phyloP scores from a whole-genome alignment of 2,797 vertebrate species.

The Capromys pilorides region DNA sequence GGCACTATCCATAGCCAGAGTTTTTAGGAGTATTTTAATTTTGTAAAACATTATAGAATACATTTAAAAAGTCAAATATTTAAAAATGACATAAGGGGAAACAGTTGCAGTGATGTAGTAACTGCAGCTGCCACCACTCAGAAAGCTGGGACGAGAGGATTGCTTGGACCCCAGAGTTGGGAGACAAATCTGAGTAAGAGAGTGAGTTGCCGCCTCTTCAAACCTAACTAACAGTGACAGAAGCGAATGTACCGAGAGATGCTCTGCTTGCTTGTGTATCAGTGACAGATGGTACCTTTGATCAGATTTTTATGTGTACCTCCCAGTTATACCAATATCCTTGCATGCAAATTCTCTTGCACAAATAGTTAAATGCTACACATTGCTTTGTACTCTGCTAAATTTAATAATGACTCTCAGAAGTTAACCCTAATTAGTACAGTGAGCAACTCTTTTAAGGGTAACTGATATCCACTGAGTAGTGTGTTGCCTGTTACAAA shows the following conservation, averaged over 20 bases:
- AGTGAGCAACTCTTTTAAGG: not conserved
- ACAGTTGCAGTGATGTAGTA: too few relatives aligned
- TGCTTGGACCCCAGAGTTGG: not conserved
- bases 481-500: not conserved
- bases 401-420: not conserved
- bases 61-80: constrained; percentile 48
- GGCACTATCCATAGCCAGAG: not conserved
- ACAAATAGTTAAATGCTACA: not conserved
- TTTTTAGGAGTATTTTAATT: constrained; percentile 25
- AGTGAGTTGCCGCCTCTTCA: not conserved
- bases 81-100: not conserved
- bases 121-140: not conserved
- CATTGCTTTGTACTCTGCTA: constrained; percentile 10
- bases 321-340: not conserved
- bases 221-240: not conserved
- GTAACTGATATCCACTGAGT: not conserved
- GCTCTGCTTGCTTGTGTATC: not conserved
- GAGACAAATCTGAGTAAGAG: too few relatives aligned
- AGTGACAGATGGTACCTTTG: not conserved
- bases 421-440: not conserved
- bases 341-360: constrained; percentile 12
- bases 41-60: not conserved
- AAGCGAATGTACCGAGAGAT: not conserved
- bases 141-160: too few relatives aligned
- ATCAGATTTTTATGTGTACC: not conserved